Evolutionary conservation across 1,140 invertebrate genomes (phyloP).

Genomic region (Lysiphlebus fabarum): DNA sequence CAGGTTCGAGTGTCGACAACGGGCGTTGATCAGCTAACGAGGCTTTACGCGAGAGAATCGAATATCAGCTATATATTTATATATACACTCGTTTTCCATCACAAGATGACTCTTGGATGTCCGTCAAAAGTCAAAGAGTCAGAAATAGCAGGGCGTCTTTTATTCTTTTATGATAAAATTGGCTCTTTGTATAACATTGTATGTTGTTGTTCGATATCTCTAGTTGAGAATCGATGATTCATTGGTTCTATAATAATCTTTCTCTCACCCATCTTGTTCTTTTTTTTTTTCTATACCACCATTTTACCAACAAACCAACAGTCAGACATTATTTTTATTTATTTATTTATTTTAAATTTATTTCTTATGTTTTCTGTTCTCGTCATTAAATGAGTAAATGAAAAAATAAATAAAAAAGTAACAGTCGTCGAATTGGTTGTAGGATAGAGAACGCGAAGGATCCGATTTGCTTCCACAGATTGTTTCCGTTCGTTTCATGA

Average conservation of each 20-base stretch:
- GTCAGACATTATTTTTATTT: too few species aligned
- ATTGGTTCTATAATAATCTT: neutral
- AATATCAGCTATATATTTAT: conserved; percentile 9
- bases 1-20: conserved; percentile 26
- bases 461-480: conserved; percentile 16
- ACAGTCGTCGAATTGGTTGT: neutral
- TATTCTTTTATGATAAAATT: neutral
- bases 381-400: neutral
- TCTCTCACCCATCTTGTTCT: neutral
- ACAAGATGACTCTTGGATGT: conserved; percentile 16
- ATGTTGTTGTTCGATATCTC: too few species aligned
- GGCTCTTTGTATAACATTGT: too few species aligned
- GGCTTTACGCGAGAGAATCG: conserved; percentile 9
- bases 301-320: neutral
- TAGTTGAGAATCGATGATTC: conserved; percentile 10
- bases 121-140: conserved; percentile 1
- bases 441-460: conserved; percentile 14
- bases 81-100: neutral
- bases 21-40: conserved; percentile 20
- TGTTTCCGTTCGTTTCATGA: conserved; percentile 8
- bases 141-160: conserved; percentile 3
- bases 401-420: conserved; percentile 1
- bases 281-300: neutral
- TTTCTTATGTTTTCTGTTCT: too few species aligned
- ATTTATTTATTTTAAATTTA: neutral